Evolutionary conservation across 2,888 invertebrate genomes (phyloP), one percentile per base, ranked within the genome.

Genomic region (Tipula confusa): DNA sequence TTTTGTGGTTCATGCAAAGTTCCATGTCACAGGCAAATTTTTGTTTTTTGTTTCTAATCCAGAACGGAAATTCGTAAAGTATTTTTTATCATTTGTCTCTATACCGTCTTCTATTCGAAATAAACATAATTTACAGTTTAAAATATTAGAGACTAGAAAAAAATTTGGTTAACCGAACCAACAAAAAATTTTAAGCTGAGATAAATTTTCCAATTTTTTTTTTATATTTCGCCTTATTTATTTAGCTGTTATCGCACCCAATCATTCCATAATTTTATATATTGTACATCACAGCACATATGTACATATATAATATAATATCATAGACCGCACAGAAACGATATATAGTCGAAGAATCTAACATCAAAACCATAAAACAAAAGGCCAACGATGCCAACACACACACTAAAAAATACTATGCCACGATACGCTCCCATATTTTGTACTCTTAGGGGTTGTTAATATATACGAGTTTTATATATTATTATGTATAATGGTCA

Each of bases 371-470:
- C 43, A 43, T 64, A 11, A 24, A 43, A 43, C n/a, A 43, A 43
- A 43, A 43, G 15, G 43, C 24, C 64, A 64, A 64, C 64, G 64
- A 64, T 64, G 24, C 7, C n/a, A 24, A 9, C 64, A 9, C 24
- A 64, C 18, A 64, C 64, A 64, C 64, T 1, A 24, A 64, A 64
- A 24, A 64, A 64, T 24, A 18, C 64, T 24, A 24, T 18, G 9
- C n/a, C 18, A 64, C 11, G 64, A 64, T 64, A 64, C 64, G 64
- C 64, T 64, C 64, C 64, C 64, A 64, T 24, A 64, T 64, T 64
- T 64, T 64, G 9, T 64, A 64, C 64, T 64, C 64, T 64, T 64
- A 64, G 64, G 64, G 64, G 64, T 64, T 64, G 64, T 18, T 64
- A 64, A 64, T 64, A n/a, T n/a, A n/a, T n/a, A n/a, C n/a, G n/a